Evolutionary conservation across 2,888 invertebrate species (phyloP).

Genomic region (Eulithis testata): DNA sequence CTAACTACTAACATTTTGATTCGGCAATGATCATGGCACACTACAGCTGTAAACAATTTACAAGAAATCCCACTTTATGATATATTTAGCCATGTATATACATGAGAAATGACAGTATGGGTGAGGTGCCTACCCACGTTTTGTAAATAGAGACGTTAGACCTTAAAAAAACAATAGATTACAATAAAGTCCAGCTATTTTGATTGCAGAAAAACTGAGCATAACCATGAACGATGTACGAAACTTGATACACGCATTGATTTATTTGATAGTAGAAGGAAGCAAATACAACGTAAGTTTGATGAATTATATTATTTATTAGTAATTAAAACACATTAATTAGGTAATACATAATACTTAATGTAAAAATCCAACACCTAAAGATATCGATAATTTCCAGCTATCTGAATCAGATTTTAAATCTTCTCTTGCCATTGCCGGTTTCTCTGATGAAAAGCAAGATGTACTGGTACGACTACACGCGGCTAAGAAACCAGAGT

Average conservation of each 20-base stretch:
- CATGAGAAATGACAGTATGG: too few species aligned
- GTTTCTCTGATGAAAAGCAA: conserved; percentile 86
- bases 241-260: conserved; percentile 88
- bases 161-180: not conserved
- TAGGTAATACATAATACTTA: too few species aligned
- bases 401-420: conserved; percentile 73
- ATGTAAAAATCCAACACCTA: not conserved
- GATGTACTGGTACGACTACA: conserved; percentile 85
- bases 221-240: conserved; percentile 82
- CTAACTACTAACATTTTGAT: too few species aligned
- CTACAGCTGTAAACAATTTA: too few species aligned
- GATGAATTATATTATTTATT: not conserved
- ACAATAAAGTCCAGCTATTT: not conserved
- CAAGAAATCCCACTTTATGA: too few species aligned
- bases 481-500: conserved; percentile 80
- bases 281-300: conserved; percentile 87
- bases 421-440: conserved; percentile 76
- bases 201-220: conserved; percentile 84
- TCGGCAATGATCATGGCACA: too few species aligned
- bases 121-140: too few species aligned
- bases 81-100: too few species aligned
- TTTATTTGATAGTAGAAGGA: conserved; percentile 89
- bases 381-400: conserved; percentile 48
- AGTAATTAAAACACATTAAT: not conserved
- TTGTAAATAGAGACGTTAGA: too few species aligned